These are phyloP conservation scores for Tyto alba DNA, from an alignment of 2,113 vertebrate genomes.

Conservation along the genomic window DNA sequence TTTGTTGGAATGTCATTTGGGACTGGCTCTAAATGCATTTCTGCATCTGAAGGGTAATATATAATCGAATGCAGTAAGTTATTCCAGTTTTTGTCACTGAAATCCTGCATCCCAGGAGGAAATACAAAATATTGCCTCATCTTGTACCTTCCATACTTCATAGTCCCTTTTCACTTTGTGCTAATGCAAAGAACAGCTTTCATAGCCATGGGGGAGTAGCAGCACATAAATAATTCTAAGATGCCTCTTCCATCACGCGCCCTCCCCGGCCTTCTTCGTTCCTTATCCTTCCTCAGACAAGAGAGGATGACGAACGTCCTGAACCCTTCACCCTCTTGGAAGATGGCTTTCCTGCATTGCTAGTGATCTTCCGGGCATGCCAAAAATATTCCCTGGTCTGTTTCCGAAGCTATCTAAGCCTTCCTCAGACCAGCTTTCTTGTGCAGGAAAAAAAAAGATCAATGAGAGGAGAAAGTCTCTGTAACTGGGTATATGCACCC, in stretches of 20 bases:
- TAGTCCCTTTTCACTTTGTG: background rate
- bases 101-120: background rate
- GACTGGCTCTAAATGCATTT: background rate
- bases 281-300: background rate
- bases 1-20: background rate
- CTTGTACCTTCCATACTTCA: background rate
- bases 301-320: background rate
- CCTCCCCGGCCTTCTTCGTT: background rate
- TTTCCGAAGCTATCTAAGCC: background rate
- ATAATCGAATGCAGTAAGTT: background rate
- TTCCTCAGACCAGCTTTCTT: background rate
- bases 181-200: constrained; percentile 15
- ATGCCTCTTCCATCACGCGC: background rate
- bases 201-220: constrained; percentile 6
- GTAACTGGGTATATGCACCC: background rate
- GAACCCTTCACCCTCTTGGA: background rate
- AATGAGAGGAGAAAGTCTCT: background rate
- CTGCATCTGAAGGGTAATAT: background rate
- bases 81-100: background rate
- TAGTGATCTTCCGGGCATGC: background rate
- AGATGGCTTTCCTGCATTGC: background rate
- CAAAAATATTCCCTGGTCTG: background rate
- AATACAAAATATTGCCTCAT: background rate
- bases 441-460: background rate
- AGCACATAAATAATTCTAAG: background rate